Percentiles rank a stretch among this genome's conserved stretches.
These are phyloP conservation scores for Epinephelus malabaricus DNA, from an alignment of 2,797 vertebrate genomes.

Conservation along the genomic window DNA sequence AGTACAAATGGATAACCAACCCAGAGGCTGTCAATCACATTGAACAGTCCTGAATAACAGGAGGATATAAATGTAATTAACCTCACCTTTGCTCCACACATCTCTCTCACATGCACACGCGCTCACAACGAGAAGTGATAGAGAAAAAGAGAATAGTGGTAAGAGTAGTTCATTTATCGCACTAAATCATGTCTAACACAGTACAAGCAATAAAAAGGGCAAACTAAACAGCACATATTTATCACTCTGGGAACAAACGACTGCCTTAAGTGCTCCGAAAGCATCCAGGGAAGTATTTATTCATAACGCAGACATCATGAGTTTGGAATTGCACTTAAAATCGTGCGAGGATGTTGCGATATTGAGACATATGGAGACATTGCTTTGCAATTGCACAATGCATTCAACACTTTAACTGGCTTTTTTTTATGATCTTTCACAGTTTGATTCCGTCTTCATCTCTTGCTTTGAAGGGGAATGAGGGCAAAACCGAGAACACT, in stretches of 20 bases:
- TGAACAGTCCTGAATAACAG: constrained; percentile 27
- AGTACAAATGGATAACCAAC: constrained; percentile 53
- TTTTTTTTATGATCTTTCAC: constrained; percentile 7
- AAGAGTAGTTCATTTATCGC: neutral
- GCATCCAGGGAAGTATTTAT: neutral
- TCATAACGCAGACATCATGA: constrained; percentile 11
- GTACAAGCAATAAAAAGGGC: constrained; percentile 6
- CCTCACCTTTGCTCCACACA: constrained; percentile 16
- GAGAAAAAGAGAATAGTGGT: neutral
- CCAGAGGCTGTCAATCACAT: constrained; percentile 57
- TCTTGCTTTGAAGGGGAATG: constrained; percentile 7
- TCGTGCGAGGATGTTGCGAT: neutral
- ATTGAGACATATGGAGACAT: constrained; percentile 2
- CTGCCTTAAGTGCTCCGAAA: neutral
- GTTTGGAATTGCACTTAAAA: constrained; percentile 12
- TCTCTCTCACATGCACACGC: constrained; percentile 11
- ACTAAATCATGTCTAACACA: neutral
- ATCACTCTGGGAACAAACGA: constrained; percentile 5
- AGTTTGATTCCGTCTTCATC: neutral
- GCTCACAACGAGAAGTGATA: neutral
- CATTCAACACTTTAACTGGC: neutral
- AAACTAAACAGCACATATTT: constrained; percentile 11
- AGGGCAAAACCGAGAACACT: neutral
- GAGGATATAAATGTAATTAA: constrained; percentile 43
- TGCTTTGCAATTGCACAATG: constrained; percentile 9